Conservation (phyloP, 2,797 vertebrate genomes). For the Halcyon smyrnensis region DNA sequence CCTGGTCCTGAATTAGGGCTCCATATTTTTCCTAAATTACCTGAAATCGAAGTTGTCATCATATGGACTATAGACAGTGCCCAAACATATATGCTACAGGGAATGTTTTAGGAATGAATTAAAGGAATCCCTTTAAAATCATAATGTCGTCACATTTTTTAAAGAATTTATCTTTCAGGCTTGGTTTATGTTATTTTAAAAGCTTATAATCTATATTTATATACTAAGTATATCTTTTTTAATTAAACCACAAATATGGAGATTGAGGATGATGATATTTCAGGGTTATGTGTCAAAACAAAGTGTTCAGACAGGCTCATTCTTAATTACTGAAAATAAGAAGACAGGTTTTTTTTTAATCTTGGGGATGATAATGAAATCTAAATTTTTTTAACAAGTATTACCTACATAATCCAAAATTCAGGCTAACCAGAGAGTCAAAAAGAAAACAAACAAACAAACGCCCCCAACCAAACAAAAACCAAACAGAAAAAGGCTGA, state of each 20-base stretch:
- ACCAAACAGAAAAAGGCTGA: neutral
- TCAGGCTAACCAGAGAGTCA: neutral
- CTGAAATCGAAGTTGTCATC: neutral
- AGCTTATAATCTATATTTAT: neutral
- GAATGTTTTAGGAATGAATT: rapidly evolving
- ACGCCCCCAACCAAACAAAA: too few relatives aligned
- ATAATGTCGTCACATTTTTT: neutral
- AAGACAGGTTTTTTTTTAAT: neutral
- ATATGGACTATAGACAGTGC: neutral
- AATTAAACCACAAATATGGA: neutral
- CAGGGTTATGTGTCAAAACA: neutral
- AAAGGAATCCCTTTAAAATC: neutral
- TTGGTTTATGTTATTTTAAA: neutral
- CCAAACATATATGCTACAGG: neutral
- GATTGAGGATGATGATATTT: too few relatives aligned
- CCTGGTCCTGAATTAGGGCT: neutral
- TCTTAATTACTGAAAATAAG: neutral
- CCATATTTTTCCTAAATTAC: neutral
- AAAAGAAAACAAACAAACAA: neutral
- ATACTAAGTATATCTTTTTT: neutral
- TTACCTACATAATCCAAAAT: neutral
- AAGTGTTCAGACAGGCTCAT: neutral
- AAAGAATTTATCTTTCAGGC: neutral
- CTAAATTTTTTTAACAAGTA: neutral
- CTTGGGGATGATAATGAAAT: neutral